These are phyloP conservation scores for Umimayanthus kanabou DNA, from an alignment of 92 coral and sea anemone species.

Conservation along the genomic window DNA sequence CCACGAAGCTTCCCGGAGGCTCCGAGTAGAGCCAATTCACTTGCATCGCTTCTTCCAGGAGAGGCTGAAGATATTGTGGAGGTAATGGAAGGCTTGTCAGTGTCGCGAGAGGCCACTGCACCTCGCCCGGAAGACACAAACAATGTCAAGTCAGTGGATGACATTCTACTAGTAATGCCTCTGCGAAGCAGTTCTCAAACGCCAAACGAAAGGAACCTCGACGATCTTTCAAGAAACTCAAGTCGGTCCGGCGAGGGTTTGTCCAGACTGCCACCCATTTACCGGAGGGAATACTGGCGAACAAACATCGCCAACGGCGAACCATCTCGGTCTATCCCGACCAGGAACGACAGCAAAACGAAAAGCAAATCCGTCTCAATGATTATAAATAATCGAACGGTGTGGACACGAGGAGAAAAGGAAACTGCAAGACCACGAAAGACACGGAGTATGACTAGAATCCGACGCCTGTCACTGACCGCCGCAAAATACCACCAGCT, in stretches of 20 bases:
- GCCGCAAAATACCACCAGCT: slow-evolving; percentile 16
- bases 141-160: not conserved
- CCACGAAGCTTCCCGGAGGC: slow-evolving; percentile 38
- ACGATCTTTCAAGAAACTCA: not conserved
- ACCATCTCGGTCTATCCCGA: slow-evolving; percentile 29
- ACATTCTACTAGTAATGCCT: slow-evolving; percentile 15
- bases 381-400: slow-evolving; percentile 13
- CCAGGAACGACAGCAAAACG: slow-evolving; percentile 12
- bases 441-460: not conserved
- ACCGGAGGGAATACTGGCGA: slow-evolving; percentile 71
- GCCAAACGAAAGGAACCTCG: not conserved
- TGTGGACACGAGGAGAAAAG: not conserved
- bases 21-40: slow-evolving; percentile 2
- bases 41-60: not conserved
- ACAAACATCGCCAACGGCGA: slow-evolving; percentile 40
- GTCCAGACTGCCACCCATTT: slow-evolving; percentile 64
- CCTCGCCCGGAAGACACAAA: not conserved
- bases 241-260: not conserved
- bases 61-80: not conserved
- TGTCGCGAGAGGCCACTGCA: not conserved
- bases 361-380: not conserved
- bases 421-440: not conserved
- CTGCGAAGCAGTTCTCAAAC: slow-evolving; percentile 19
- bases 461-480: slow-evolving; percentile 6
- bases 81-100: slow-evolving; percentile 15